Percentiles rank a stretch among this genome's conserved stretches.
Conservation (phyloP, 2,888 invertebrate species). For the Rhagophthalmus giganteus region DNA sequence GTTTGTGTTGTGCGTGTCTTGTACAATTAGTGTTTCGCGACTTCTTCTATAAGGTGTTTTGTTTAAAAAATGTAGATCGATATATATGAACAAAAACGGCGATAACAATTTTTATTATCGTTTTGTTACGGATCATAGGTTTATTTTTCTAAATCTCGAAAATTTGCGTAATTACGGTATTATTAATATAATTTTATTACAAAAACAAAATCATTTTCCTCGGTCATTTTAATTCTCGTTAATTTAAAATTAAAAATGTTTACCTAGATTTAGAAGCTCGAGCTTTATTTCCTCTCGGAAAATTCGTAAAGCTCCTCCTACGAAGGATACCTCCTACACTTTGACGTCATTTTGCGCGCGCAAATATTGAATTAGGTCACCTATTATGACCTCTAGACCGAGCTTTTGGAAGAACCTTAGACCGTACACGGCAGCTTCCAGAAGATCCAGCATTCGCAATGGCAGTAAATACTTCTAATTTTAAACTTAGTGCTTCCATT, state of each 20-base stretch:
- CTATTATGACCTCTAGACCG: conserved; percentile 49
- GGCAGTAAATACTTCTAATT: conserved; percentile 50
- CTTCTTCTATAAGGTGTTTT: too few species aligned
- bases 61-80: too few species aligned
- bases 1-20: too few species aligned
- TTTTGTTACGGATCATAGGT: too few species aligned
- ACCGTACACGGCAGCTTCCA: conserved; percentile 48
- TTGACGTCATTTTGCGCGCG: conserved; percentile 50
- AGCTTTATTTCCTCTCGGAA: conserved; percentile 28
- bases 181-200: too few species aligned
- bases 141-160: too few species aligned
- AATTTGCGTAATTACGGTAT: neutral
- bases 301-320: conserved; percentile 41
- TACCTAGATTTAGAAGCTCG: conserved; percentile 20
- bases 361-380: conserved; percentile 51
- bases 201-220: neutral
- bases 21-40: too few species aligned
- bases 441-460: conserved; percentile 47
- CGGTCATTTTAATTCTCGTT: neutral
- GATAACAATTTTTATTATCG: too few species aligned
- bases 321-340: conserved; percentile 44
- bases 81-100: too few species aligned
- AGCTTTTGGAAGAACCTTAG: conserved; percentile 45
- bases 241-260: neutral
- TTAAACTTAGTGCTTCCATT: conserved; percentile 48